These are phyloP conservation scores for Fragum fragum DNA, from an alignment of 2,888 invertebrate genomes.

Conservation along the genomic window DNA sequence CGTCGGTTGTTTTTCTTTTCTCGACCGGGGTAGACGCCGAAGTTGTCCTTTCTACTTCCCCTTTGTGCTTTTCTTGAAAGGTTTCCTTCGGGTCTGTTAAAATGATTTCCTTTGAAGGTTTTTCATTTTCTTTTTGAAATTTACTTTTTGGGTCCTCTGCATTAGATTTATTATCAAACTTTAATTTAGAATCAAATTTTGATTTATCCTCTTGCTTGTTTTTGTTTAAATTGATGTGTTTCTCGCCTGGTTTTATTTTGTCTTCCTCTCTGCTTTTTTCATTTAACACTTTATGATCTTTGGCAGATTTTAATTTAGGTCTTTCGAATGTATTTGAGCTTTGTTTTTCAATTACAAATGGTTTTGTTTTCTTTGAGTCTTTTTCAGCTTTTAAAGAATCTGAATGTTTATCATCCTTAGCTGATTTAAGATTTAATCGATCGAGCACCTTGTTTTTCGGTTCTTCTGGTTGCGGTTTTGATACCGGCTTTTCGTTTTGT, in stretches of 20 bases:
- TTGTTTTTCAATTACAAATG: conserved; percentile 36
- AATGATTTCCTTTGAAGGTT: not conserved
- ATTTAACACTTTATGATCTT: conserved; percentile 14
- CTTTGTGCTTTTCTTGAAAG: conserved; percentile 33
- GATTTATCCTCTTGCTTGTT: conserved; percentile 22
- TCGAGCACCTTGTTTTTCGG: conserved; percentile 32
- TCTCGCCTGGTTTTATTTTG: not conserved
- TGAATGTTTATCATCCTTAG: conserved; percentile 39
- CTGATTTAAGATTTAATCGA: conserved; percentile 9
- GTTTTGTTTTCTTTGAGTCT: conserved; percentile 16
- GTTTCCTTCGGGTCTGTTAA: conserved; percentile 20
- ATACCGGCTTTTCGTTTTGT: conserved; percentile 27
- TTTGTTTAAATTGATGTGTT: conserved; percentile 8
- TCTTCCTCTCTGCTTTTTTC: not conserved
- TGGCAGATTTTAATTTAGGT: conserved; percentile 43
- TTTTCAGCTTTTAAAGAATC: not conserved
- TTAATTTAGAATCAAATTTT: conserved; percentile 29
- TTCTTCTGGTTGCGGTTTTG: conserved; percentile 34
- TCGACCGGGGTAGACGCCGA: conserved; percentile 13
- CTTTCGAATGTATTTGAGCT: conserved; percentile 32
- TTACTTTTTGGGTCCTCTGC: not conserved
- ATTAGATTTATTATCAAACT: conserved; percentile 22
- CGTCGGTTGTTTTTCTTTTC: conserved; percentile 19
- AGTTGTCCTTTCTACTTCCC: conserved; percentile 29
- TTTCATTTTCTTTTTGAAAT: not conserved